Conservation (phyloP, 2,113 vertebrate species). For the Prinia subflava region DNA sequence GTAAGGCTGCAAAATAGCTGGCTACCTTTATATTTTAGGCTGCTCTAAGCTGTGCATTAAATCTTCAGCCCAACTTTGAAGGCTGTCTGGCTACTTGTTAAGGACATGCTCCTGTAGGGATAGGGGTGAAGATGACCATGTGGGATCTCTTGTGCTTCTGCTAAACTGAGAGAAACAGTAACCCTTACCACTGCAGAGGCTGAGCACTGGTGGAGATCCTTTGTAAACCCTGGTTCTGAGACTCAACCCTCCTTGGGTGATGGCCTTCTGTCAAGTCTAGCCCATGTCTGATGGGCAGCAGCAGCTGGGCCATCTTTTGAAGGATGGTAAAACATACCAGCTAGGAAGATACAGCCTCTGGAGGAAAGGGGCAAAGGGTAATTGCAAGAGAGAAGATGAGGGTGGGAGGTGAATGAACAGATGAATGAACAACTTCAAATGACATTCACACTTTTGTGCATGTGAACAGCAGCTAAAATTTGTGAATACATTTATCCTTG, state of each 20-base stretch:
- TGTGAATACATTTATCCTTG: not conserved
- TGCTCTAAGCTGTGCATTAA: not conserved
- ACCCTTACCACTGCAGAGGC: not conserved
- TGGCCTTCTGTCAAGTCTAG: not conserved
- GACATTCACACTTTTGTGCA: not conserved
- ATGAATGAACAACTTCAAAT: not conserved
- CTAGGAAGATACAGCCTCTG: not conserved
- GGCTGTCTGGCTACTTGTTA: not conserved
- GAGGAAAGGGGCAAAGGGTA: not conserved
- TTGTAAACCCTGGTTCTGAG: not conserved
- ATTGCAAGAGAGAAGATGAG: not conserved
- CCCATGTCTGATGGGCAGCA: not conserved
- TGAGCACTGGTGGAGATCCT: not conserved
- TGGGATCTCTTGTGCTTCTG: not conserved
- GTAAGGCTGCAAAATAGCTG: not conserved
- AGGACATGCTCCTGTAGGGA: not conserved
- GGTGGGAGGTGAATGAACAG: not conserved
- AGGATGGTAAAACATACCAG: not conserved
- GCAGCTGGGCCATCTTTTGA: not conserved
- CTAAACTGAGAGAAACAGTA: not conserved
- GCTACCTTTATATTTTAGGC: not conserved
- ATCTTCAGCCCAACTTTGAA: not conserved
- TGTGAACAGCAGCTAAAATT: not conserved
- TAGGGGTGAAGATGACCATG: not conserved
- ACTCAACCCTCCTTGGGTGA: not conserved